A percentile compares a stretch with the other conserved stretches of the same genome.
Evolutionary conservation across 2,888 invertebrate genomes (phyloP).

Genomic region (Busseola fusca): DNA sequence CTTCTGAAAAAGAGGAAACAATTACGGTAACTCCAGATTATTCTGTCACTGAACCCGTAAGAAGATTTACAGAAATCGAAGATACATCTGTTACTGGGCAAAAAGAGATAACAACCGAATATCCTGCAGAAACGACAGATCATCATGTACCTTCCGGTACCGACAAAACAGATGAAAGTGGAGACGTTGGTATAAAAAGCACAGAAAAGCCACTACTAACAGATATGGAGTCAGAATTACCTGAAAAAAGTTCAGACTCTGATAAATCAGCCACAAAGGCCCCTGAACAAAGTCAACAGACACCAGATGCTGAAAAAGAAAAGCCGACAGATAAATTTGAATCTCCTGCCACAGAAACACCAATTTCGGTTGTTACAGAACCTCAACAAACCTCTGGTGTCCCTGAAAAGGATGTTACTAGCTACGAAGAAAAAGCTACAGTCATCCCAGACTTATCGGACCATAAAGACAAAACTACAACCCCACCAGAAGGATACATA

Average conservation of each 20-base stretch:
- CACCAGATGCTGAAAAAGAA: slow-evolving; percentile 32
- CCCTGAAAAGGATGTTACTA: slow-evolving; percentile 25
- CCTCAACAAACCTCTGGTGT: slow-evolving; percentile 20
- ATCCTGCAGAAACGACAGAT: slow-evolving; percentile 44
- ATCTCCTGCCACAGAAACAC: slow-evolving; percentile 34
- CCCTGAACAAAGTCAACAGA: slow-evolving; percentile 24
- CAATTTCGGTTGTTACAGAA: slow-evolving; percentile 33
- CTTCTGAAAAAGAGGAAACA: slow-evolving; percentile 35
- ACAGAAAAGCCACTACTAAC: slow-evolving; percentile 39
- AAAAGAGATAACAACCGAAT: slow-evolving; percentile 41
- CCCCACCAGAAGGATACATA: slow-evolving; percentile 25
- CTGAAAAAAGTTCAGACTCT: slow-evolving; percentile 28
- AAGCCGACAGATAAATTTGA: slow-evolving; percentile 21
- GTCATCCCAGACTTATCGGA: slow-evolving; percentile 25
- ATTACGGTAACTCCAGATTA: slow-evolving; percentile 39
- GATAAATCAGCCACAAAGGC: slow-evolving; percentile 34
- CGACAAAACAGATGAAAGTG: slow-evolving; percentile 37
- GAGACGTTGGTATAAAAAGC: slow-evolving; percentile 17
- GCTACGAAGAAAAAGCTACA: slow-evolving; percentile 42
- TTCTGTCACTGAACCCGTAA: slow-evolving; percentile 44
- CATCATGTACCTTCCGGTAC: slow-evolving; percentile 24
- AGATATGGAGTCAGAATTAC: slow-evolving; percentile 36
- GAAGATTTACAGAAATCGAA: slow-evolving; percentile 49
- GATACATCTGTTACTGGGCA: slow-evolving; percentile 44
- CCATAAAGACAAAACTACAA: slow-evolving; percentile 33